phyloP scores from a whole-genome alignment of 2,888 invertebrate genomes.

The Himalopsyche anomala region DNA sequence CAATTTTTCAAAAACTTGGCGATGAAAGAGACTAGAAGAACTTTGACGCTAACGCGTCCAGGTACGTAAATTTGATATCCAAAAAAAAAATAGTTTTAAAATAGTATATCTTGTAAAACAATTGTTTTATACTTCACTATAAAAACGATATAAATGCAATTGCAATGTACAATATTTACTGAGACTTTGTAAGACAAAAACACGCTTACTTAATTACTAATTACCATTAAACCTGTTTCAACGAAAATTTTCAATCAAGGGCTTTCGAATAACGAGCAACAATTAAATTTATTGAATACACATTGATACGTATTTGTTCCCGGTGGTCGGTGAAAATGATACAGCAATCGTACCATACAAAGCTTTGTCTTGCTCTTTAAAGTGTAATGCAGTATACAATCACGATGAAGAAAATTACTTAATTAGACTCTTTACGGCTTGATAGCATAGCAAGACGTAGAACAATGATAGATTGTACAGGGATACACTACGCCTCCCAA shows the following conservation, averaged over 20 bases:
- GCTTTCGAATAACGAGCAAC: neutral
- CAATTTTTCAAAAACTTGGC: too few species aligned
- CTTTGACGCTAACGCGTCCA: too few species aligned
- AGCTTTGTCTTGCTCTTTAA: slow-evolving; percentile 16
- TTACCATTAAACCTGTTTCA: neutral
- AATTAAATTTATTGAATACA: slow-evolving; percentile 9
- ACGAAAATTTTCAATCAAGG: slow-evolving; percentile 26
- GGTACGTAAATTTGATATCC: too few species aligned
- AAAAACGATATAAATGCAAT: too few species aligned
- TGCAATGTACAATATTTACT: too few species aligned
- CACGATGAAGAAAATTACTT: slow-evolving; percentile 16
- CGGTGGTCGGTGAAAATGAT: slow-evolving; percentile 26
- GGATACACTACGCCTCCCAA: neutral
- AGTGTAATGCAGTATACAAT: slow-evolving; percentile 26
- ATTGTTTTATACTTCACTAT: too few species aligned
- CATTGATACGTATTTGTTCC: neutral
- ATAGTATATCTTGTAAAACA: too few species aligned
- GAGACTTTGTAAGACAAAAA: too few species aligned
- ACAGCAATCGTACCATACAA: neutral
- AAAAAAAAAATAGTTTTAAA: too few species aligned
- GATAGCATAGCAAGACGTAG: slow-evolving; percentile 14
- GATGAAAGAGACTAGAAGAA: too few species aligned
- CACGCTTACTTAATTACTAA: too few species aligned
- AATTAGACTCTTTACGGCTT: slow-evolving; percentile 11
- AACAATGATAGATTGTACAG: slow-evolving; percentile 3